Evolutionary conservation across 2,888 invertebrate species (phyloP), one percentile per base, ranked within the genome.

Genomic region (Drosophila vallismaia): DNA sequence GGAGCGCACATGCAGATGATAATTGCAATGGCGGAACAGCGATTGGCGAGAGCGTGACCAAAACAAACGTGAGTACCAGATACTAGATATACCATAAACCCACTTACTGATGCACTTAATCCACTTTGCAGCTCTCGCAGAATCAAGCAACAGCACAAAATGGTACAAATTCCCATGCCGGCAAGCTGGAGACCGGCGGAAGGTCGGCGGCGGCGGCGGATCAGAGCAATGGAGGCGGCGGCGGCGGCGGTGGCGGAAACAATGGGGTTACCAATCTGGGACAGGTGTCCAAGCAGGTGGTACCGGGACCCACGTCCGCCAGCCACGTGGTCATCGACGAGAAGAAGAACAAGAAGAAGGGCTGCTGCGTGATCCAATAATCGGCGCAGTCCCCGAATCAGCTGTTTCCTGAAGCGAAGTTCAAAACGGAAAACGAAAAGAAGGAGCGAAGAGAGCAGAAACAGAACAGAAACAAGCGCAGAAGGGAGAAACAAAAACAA

Each of bases 281-380:
- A 75, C 91, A 92, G 84, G 89, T 92, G 74, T 91, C 92, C 79
- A 92, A 92, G 81, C 90, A 91, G 88, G 95, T 95, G 85, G 94
- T 95, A 70, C 95, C 95, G 86, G 95, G 96, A 90, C 95, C 95
- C 53, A 94, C 94, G 89, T 96, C 97, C 92, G 96, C 97, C 78
- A 97, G 97, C 92, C 97, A 96, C 92, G 96, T 98, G 90, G 96
- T 96, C 91, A 94, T 92, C 81, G 92, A 91, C 62, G 92, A 97
- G 91, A 97, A 97, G 94, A 97, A 97, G 94, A 97, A 97, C 93
- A 96, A 96, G 92, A 97, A 97, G 93, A 97, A 97, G 94, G 96
- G 96, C 92, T 97, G 97, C 94, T 98, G 98, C 94, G 96, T 96
- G 91, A 94, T 97, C 92, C 97, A 97, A 95, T 97, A 96, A 90